Conservation (phyloP, 2,113 vertebrate species). For the Piprites chloris region DNA sequence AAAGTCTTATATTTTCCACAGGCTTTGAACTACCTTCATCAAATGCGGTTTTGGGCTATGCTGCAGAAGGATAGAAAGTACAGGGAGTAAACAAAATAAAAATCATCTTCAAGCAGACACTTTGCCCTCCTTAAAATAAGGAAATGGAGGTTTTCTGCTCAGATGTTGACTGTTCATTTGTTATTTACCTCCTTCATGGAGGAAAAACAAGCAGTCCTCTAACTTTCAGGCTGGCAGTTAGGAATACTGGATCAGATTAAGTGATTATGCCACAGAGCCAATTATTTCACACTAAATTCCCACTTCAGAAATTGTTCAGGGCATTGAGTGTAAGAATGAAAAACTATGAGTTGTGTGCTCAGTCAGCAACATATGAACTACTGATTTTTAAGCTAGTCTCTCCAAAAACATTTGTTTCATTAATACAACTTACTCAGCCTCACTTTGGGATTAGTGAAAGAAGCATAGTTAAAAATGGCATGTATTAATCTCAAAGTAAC, state of each 20-base stretch:
- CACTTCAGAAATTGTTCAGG: neutral
- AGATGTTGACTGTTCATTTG: neutral
- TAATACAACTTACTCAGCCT: slow-evolving; percentile 26
- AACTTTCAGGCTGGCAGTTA: neutral
- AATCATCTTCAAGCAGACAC: neutral
- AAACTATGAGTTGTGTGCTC: slow-evolving; percentile 71
- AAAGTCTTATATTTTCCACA: neutral
- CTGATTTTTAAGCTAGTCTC: slow-evolving; percentile 67
- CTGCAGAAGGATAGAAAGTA: neutral
- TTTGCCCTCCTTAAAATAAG: neutral
- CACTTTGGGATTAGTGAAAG: slow-evolving; percentile 29
- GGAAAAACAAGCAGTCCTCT: neutral
- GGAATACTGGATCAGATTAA: neutral
- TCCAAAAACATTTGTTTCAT: slow-evolving; percentile 65
- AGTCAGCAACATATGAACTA: slow-evolving; percentile 51
- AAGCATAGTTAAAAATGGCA: slow-evolving; percentile 1
- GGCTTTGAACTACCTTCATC: neutral
- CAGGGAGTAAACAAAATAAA: neutral
- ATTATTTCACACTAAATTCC: neutral
- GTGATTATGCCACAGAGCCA: neutral
- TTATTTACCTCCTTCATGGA: neutral
- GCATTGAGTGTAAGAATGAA: slow-evolving; percentile 73
- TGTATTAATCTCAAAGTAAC: slow-evolving; percentile 43
- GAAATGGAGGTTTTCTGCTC: neutral
- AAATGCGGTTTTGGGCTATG: neutral